Base-by-base conservation (phyloP, 1,140 invertebrate genomes). In the Orius insidiosus region DNA sequence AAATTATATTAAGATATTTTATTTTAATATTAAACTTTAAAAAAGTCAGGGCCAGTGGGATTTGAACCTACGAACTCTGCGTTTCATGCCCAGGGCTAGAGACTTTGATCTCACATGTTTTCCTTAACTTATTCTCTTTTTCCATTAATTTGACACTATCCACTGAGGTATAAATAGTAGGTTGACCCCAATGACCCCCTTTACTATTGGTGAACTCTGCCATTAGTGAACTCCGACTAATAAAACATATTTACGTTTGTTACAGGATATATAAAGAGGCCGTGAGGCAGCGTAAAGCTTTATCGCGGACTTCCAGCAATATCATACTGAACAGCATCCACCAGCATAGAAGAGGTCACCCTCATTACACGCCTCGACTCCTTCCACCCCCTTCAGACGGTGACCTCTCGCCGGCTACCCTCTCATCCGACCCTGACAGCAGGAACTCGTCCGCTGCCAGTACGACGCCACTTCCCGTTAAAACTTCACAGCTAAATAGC, bases 241-340 rank as follows among this genome's bases (percentile, higher is more conserved):
- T n/a, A n/a, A n/a, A n/a, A n/a, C n/a, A n/a, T n/a, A n/a, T n/a
- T n/a, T n/a, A n/a, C n/a, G n/a, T 36, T 11, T 16, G 10, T 48
- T 52, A n/a, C 47, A 58, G 59, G 36, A 74, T 75, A 52, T 93
- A 84, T 65, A 77, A 83, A 56, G 87, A 93, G 62, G 89, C 89
- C 0, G 76, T 88, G 1, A 69, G 84, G 33, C 88, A 94, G 62
- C 71, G 88, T 51, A 85, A 85, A 57, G 85, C 84, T 1, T 61
- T 88, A 8, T 80, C 79, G 34, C 65, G 80, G 45, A 85, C 81
- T 6, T 82, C 78, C 13, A 82, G 78, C 49, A 84, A 85, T 62
- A 84, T 84, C 47, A 70, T 85, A 39, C 61, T 85, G 34, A 85
- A 85, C 60, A 80, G 77, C 54, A 80, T 85, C 30, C 80, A 84